Conservation (phyloP, 2,888 invertebrate species). For the Dysmachus trigonus region DNA sequence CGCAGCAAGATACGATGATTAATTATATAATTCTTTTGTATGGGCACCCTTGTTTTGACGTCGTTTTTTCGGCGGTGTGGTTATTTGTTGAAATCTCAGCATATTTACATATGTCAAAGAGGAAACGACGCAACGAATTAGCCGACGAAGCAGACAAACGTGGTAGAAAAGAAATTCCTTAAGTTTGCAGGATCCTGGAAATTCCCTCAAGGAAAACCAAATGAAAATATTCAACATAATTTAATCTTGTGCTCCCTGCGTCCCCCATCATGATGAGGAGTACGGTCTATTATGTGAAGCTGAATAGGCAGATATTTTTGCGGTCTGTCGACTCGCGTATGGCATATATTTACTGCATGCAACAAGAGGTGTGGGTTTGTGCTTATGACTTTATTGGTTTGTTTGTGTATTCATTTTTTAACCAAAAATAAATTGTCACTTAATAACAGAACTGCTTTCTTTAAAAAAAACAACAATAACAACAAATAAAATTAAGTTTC, state of each 20-base stretch:
- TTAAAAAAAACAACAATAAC: not conserved
- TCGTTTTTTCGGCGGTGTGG: not conserved
- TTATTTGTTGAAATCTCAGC: not conserved
- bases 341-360: not conserved
- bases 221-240: constrained; percentile 18
- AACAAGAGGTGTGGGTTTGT: not conserved
- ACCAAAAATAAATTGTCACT: not conserved
- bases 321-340: not conserved
- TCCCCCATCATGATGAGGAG: not conserved
- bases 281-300: not conserved
- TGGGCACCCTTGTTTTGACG: not conserved
- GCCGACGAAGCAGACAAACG: not conserved
- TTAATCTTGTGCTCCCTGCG: not conserved
- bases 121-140: not conserved
- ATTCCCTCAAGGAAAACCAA: not conserved
- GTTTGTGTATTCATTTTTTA: not conserved
- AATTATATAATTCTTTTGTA: constrained; percentile 16
- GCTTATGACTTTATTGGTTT: not conserved
- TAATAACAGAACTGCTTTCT: not conserved
- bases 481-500: not conserved
- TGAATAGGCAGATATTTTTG: not conserved
- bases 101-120: constrained; percentile 17
- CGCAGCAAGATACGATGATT: not conserved
- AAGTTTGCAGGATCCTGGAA: not conserved
- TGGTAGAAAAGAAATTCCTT: not conserved